phyloP scores from a whole-genome alignment of 2,797 vertebrate genomes.

The Leptoclinus maculatus region DNA sequence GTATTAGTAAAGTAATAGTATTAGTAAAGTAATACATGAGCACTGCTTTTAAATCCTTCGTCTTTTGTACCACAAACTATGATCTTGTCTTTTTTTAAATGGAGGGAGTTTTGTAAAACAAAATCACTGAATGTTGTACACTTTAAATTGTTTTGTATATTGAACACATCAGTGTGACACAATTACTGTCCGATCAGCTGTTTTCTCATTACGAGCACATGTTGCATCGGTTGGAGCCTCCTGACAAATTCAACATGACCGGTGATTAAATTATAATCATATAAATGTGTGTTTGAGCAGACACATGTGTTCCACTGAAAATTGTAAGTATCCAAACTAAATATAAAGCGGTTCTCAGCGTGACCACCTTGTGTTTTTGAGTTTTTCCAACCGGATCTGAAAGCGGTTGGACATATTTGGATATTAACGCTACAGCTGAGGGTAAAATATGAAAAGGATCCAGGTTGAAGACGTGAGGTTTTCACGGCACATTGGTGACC shows the following conservation, averaged over 20 bases:
- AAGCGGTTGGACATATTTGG: constrained; percentile 16
- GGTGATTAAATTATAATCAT: neutral
- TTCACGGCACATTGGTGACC: constrained; percentile 31
- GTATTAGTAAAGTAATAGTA: no score
- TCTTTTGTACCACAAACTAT: neutral
- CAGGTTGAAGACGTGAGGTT: constrained; percentile 37
- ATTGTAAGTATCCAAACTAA: neutral
- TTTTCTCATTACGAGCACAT: neutral
- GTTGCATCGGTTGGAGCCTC: neutral
- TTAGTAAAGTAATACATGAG: neutral
- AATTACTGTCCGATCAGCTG: neutral
- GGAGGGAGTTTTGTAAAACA: no score
- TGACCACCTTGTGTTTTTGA: constrained; percentile 15
- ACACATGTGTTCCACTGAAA: constrained; percentile 1
- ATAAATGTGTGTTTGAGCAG: neutral
- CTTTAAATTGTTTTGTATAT: neutral
- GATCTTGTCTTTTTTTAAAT: neutral
- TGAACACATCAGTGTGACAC: neutral
- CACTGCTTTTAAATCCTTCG: neutral
- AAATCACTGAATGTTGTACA: neutral
- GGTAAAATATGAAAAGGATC: constrained; percentile 45
- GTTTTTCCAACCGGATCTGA: constrained; percentile 14
- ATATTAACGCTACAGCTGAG: constrained; percentile 12
- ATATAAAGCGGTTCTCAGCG: constrained; percentile 21
- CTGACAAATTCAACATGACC: neutral